Evolutionary conservation across 2,797 vertebrate species (phyloP), one percentile per base, ranked within the genome.

Genomic region (Menidia menidia): DNA sequence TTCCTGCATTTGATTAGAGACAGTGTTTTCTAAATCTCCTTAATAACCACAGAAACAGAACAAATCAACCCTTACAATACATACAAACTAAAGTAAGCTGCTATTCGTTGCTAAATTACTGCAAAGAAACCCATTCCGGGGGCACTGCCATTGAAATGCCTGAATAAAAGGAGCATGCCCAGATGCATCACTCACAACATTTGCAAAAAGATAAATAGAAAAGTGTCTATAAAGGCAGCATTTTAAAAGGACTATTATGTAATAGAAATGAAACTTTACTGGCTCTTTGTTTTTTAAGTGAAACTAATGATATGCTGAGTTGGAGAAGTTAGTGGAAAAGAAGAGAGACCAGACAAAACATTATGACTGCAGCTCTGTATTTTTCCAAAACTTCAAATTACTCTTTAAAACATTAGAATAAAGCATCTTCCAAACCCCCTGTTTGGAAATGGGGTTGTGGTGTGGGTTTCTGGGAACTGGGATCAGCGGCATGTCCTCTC

Each of bases 381-480:
- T 63, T 53, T 33, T 53, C 65, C 50, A 51, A 56, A 68, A 78
- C 68, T 60, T 56, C 2, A 42, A 72, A 50, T 52, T 52, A 15
- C 16, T 68, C 45, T 73, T 59, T 48, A 48, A 77, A 75, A 62
- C 56, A 50, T 74, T 68, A 42, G 51, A 65, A 65, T 41, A 42
- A 76, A 81, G 45, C 55, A 42, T 78, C 52, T 30, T 70, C 70
- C 73, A 73, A 84, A 87, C 43, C 73, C 75, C 55, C 48, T 9
- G 55, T 82, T 74, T 76, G 60, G 51, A 81, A 67, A 68, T 51
- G 56, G 53, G 58, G 86, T 78, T 87, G 88, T 59, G 88, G 86
- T 72, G 54, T 12, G 58, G 25, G 57, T 71, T 90, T 89, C 87
- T 80, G 72, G 84, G 89, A 90, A 88, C 7, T 68, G n/a, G 77